Percentiles rank a stretch among this genome's conserved stretches.
Evolutionary conservation across 2,113 vertebrate species (phyloP).

Genomic region (Oreochromis tanganicae): DNA sequence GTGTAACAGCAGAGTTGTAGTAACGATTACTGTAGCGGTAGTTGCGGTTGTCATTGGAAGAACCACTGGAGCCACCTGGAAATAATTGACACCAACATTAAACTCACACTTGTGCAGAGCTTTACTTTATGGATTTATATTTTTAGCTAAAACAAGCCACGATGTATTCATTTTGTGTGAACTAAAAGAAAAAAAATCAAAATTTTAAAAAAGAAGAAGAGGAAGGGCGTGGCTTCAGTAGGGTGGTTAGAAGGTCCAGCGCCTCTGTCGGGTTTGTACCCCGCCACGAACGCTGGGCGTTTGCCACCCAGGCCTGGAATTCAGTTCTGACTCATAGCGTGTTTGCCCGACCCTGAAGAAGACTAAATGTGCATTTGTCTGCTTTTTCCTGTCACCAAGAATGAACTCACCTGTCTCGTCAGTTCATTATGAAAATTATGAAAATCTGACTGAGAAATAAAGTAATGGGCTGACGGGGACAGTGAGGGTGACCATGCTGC

Average conservation of each 20-base stretch:
- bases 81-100: neutral
- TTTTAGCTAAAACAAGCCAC: neutral
- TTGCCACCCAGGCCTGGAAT: rapidly evolving
- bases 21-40: conserved; percentile 93
- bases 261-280: neutral
- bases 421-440: neutral
- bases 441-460: neutral
- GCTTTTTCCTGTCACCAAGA: neutral
- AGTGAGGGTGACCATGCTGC: neutral
- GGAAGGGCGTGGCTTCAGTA: neutral
- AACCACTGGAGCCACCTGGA: conserved; percentile 90
- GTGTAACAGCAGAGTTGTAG: conserved; percentile 85
- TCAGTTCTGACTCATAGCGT: neutral
- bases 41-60: conserved; percentile 90
- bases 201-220: neutral
- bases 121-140: neutral
- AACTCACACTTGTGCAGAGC: neutral
- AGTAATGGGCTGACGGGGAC: neutral
- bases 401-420: neutral
- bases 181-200: rapidly evolving
- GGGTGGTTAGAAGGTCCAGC: neutral
- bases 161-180: no score
- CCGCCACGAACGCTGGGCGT: rapidly evolving
- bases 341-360: rapidly evolving
- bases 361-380: neutral